Percentiles rank a stretch among this genome's conserved stretches.
Conservation (phyloP, 2,797 vertebrate genomes). For the Antennarius maculatus region DNA sequence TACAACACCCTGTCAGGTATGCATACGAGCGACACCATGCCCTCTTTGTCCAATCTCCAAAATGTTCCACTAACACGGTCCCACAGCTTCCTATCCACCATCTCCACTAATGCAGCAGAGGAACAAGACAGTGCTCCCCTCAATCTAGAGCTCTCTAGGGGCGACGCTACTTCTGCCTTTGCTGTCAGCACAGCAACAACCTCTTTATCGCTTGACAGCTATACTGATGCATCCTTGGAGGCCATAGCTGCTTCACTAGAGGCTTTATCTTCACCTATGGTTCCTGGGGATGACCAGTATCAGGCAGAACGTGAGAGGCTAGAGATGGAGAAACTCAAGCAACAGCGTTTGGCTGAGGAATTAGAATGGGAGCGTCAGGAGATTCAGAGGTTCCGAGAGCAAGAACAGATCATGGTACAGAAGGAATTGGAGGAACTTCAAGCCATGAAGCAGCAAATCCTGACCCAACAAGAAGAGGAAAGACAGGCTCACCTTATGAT, state of each 20-base stretch:
- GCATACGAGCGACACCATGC: slow-evolving; percentile 89
- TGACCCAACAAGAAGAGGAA: slow-evolving; percentile 96
- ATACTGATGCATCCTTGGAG: slow-evolving; percentile 88
- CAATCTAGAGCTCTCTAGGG: slow-evolving; percentile 85
- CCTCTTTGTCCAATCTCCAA: slow-evolving; percentile 89
- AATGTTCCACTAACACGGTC: slow-evolving; percentile 90
- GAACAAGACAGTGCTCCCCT: slow-evolving; percentile 82
- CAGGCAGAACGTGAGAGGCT: slow-evolving; percentile 94
- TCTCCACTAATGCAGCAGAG: slow-evolving; percentile 83
- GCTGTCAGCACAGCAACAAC: slow-evolving; percentile 76
- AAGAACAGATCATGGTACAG: slow-evolving; percentile 96
- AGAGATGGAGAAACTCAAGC: slow-evolving; percentile 97
- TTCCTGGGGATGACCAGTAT: slow-evolving; percentile 92
- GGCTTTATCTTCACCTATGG: slow-evolving; percentile 90
- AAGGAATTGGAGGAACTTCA: slow-evolving; percentile 97
- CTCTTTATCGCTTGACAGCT: slow-evolving; percentile 87
- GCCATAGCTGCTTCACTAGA: slow-evolving; percentile 86
- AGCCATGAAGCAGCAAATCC: slow-evolving; percentile 96
- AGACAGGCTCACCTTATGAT: slow-evolving; percentile 97
- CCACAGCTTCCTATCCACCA: slow-evolving; percentile 91
- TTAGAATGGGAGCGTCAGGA: slow-evolving; percentile 98
- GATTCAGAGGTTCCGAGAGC: slow-evolving; percentile 97
- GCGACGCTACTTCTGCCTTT: slow-evolving; percentile 69
- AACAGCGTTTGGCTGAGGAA: slow-evolving; percentile 95
- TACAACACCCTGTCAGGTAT: slow-evolving; percentile 89